These are phyloP conservation scores for Incurvaria masculella DNA, from an alignment of 2,888 invertebrate species.

Conservation along the genomic window DNA sequence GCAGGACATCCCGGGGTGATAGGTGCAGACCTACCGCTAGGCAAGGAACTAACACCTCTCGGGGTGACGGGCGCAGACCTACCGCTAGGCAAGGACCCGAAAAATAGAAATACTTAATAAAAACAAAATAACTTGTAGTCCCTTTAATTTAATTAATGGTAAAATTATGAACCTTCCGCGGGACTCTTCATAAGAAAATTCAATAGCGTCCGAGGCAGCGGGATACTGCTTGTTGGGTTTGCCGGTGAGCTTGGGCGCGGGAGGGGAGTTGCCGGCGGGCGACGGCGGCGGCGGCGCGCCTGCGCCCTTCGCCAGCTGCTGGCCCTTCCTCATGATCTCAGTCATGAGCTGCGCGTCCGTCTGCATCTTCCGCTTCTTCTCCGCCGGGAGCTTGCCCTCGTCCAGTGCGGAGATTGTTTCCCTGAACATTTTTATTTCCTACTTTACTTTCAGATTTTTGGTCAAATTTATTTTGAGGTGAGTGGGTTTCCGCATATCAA, in stretches of 20 bases:
- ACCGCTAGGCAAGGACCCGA: too few relatives aligned
- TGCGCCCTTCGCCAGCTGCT: slow-evolving; percentile 34
- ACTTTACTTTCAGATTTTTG: too few relatives aligned
- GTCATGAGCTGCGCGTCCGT: slow-evolving; percentile 70
- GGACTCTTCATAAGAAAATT: slow-evolving; percentile 57
- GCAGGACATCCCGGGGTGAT: too few relatives aligned
- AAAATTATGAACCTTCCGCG: slow-evolving; percentile 76
- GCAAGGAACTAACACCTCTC: too few relatives aligned
- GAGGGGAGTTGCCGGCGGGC: slow-evolving; percentile 33
- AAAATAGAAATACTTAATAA: too few relatives aligned
- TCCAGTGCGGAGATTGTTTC: slow-evolving; percentile 66
- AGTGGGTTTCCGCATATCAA: too few relatives aligned
- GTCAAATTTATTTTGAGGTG: too few relatives aligned
- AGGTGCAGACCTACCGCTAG: too few relatives aligned
- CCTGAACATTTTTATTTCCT: too few relatives aligned
- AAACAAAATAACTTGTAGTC: too few relatives aligned
- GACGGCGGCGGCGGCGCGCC: slow-evolving; percentile 36
- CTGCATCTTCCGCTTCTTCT: slow-evolving; percentile 60
- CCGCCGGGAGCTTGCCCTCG: slow-evolving; percentile 59
- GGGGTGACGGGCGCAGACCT: too few relatives aligned
- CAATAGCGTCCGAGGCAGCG: slow-evolving; percentile 61
- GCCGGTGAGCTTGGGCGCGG: slow-evolving; percentile 37
- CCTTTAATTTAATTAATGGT: too few relatives aligned
- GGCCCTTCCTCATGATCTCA: slow-evolving; percentile 62
- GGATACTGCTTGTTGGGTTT: slow-evolving; percentile 48